These are phyloP conservation scores for Caenorhabditis inopinata DNA, from an alignment of 1,140 invertebrate genomes.

Conservation along the genomic window DNA sequence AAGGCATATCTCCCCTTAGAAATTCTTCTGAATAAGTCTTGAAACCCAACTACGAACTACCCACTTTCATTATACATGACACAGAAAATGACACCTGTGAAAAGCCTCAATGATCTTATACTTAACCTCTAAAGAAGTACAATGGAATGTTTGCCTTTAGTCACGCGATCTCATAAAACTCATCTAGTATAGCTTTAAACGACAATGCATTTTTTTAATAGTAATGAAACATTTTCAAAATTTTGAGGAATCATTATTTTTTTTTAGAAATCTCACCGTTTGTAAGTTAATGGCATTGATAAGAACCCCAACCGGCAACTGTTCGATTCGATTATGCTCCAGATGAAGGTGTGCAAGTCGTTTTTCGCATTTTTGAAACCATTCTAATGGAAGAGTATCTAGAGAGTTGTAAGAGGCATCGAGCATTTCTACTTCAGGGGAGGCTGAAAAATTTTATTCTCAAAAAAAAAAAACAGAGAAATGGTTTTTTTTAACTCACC, in stretches of 20 bases:
- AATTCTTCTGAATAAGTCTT: no score
- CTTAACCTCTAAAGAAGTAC: no score
- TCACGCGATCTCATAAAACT: no score
- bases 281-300: slow-evolving; percentile 56
- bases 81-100: not conserved
- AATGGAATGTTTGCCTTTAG: no score
- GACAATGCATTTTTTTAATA: no score
- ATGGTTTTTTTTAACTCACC: not conserved
- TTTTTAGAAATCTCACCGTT: slow-evolving; percentile 48
- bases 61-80: not conserved
- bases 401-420: slow-evolving; percentile 54
- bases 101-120: no score
- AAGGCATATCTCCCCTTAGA: no score
- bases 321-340: slow-evolving; percentile 49
- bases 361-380: slow-evolving; percentile 46
- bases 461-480: not conserved
- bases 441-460: not conserved
- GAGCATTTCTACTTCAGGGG: slow-evolving; percentile 46
- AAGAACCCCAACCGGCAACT: slow-evolving; percentile 45
- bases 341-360: slow-evolving; percentile 46
- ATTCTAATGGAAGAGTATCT: slow-evolving; percentile 40
- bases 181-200: no score
- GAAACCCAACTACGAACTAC: no score
- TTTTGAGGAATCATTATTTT: no score
- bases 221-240: no score